These are phyloP conservation scores for Ostrea denselamellosa DNA, from an alignment of 1,140 invertebrate species.

Conservation along the genomic window DNA sequence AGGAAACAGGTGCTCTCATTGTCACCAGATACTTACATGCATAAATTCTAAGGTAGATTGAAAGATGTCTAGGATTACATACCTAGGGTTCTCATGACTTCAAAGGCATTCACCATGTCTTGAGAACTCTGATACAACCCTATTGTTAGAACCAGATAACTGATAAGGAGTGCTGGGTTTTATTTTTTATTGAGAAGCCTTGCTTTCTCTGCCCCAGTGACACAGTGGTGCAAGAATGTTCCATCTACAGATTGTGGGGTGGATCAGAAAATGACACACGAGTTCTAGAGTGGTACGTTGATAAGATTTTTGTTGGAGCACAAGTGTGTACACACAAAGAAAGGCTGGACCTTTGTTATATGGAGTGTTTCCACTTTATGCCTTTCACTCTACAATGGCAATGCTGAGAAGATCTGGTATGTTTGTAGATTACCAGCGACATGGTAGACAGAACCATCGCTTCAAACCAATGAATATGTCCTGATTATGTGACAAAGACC, in stretches of 20 bases:
- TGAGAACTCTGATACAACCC: not conserved
- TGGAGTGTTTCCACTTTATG: constrained; percentile 1
- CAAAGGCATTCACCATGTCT: constrained; percentile 1
- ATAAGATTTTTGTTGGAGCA: constrained; percentile 27
- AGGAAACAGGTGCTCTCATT: not conserved
- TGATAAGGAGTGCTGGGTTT: not conserved
- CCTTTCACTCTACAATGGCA: not conserved
- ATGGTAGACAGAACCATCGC: not conserved
- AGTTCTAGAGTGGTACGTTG: not conserved
- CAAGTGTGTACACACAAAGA: constrained; percentile 6
- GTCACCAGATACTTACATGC: constrained; percentile 8
- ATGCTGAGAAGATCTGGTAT: not conserved
- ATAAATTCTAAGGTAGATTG: constrained; percentile 3
- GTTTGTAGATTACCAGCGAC: not conserved
- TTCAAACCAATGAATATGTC: not conserved
- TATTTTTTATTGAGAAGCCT: not conserved
- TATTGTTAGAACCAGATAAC: constrained; percentile 9
- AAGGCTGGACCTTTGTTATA: constrained; percentile 14
- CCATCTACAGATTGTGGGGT: not conserved
- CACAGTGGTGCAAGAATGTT: constrained; percentile 12
- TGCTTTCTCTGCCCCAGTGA: constrained; percentile 8
- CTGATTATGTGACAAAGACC: not conserved
- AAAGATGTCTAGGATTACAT: constrained; percentile 19
- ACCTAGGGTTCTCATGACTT: not conserved
- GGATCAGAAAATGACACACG: not conserved